Evolutionary conservation across 2,888 invertebrate species (phyloP), one percentile per base, ranked within the genome.

Genomic region (Camptogramma bilineatum): DNA sequence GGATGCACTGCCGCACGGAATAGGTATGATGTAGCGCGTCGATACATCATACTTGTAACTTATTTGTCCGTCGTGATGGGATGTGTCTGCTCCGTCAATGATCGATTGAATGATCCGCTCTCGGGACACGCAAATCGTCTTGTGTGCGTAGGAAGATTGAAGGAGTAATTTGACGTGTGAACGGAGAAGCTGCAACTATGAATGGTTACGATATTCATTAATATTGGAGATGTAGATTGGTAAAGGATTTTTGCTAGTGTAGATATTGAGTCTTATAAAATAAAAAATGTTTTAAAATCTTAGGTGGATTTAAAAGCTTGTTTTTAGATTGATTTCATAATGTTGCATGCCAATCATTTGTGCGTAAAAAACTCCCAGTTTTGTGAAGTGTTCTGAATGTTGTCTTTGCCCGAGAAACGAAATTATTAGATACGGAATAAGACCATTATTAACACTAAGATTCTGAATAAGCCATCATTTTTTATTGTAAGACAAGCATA

Each of bases 1-100:
- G 70, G 74, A 76, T 77, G 79, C 80, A 76, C 75, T 79, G 66
- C 34, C 28, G 28, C 69, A 44, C 63, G 64, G 71, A 77, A 79
- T 74, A 73, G 70, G 75, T 74, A 59, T 64, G 62, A 69, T 60
- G 52, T 57, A 50, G 39, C 24, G 19, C 50, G 10, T n/a, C 66
- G 67, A 70, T 73, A 69, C 66, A 71, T 73, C 72, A 73, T 62
- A 67, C 69, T 71, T 69, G 63, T 63, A 64, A 71, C 68, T 63
- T 71, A 73, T 73, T 73, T 71, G 71, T 70, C 64, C 56, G 51
- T 61, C 53, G 59, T 73, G 71, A 73, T 73, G 68, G 69, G 61
- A 71, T 56, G 54, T 53, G 71, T 73, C 69, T 67, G 59, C 62
- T 60, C 48, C 52, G 63, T 63, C 71, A 62, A 65, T 73, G 73